Base-by-base conservation (phyloP, 2,113 vertebrate species). In the Channa argus region DNA sequence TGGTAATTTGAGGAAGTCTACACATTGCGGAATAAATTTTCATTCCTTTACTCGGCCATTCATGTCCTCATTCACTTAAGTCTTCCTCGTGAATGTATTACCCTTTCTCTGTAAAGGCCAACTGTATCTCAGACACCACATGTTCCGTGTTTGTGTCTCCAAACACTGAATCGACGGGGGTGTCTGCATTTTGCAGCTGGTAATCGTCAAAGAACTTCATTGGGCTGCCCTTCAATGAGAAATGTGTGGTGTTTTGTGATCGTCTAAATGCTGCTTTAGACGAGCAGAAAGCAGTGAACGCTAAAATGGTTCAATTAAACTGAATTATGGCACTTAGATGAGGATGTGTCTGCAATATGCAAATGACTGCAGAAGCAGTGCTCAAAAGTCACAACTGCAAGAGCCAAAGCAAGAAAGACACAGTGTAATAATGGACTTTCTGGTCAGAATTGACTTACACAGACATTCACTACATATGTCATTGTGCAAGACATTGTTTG, bases 81-180 rank as follows among this genome's bases (percentile, higher is more conserved):
- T 55, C 55, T 67, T 36, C 34, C 9, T 14, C 59, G 38, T 71
- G 54, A 53, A 66, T 61, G 6, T 66, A 44, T 73, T 67, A 44
- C 49, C 77, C 62, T 79, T 73, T 62, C 49, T 14, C 55, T 44
- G 63, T 67, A 38, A 73, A 79, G 69, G 63, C 43, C 76, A 62
- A 4, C 55, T 66, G 49, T 15, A 43, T 66, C 43, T 72, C 55
- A 54, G 49, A 61, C 67, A 36, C 41, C 2, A 54, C 34, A 61
- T 46, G 4, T 44, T 71, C 75, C 70, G 49, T 59, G 65, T 70
- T 52, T 60, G 46, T 45, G 56, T 39, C 49, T 41, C 56, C 47
- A 37, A 45, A 38, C 10, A 13, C n/a, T 46, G 53, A 51, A 64
- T 47, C 3, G 10, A 37, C 14, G 49, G 47, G 55, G 62, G 77